Conservation (phyloP, 2,797 vertebrate genomes). For the Leptodactylus fallax region DNA sequence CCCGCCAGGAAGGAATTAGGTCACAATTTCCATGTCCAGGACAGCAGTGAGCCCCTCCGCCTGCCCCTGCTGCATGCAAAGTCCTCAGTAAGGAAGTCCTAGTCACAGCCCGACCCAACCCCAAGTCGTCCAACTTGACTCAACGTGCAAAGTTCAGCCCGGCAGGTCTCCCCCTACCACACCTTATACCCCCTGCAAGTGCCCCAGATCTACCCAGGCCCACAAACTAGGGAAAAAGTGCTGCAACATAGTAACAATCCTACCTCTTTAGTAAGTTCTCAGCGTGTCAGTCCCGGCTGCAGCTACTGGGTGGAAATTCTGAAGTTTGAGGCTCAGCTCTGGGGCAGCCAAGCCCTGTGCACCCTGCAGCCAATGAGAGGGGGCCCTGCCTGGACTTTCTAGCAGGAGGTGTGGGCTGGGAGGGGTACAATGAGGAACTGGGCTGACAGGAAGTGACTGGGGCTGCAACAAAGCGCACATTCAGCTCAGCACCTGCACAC, state of each 20-base stretch:
- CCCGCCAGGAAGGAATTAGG: neutral
- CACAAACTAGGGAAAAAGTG: neutral
- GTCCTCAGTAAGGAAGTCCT: neutral
- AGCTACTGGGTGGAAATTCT: neutral
- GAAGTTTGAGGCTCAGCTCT: slow-evolving; percentile 35
- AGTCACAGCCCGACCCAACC: neutral
- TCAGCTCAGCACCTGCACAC: neutral
- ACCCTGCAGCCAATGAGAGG: slow-evolving; percentile 8
- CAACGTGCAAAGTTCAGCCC: slow-evolving; percentile 1
- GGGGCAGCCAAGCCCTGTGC: slow-evolving; percentile 4
- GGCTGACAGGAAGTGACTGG: slow-evolving; percentile 16
- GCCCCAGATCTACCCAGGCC: neutral
- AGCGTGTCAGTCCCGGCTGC: neutral
- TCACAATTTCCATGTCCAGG: neutral
- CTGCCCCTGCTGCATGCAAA: neutral
- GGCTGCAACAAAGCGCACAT: slow-evolving; percentile 23
- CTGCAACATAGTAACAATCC: neutral
- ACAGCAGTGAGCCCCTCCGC: too few relatives aligned
- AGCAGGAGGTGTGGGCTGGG: slow-evolving; percentile 6
- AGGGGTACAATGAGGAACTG: neutral
- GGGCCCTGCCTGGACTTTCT: neutral
- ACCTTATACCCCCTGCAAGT: neutral
- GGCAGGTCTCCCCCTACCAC: neutral
- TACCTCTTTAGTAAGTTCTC: neutral
- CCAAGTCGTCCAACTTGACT: neutral